These are phyloP conservation scores for Allacma fusca DNA, from an alignment of 2,888 invertebrate genomes.

Conservation along the genomic window DNA sequence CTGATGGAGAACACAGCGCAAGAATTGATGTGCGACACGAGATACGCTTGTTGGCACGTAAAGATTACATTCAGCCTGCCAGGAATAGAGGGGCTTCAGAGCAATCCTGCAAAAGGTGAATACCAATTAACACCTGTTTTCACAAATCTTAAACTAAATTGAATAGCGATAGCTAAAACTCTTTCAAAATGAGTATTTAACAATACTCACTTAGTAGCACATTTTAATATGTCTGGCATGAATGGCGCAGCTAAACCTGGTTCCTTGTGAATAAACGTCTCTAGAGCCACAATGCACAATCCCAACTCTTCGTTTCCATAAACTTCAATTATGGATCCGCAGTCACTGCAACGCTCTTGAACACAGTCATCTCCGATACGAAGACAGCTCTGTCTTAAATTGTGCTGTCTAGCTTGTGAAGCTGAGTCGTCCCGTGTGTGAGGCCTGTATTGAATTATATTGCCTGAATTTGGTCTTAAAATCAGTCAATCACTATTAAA, in stretches of 20 bases:
- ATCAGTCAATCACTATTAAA: no score
- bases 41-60: slow-evolving; percentile 94
- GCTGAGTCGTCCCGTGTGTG: slow-evolving; percentile 26
- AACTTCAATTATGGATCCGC: slow-evolving; percentile 86
- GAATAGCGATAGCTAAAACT: no score
- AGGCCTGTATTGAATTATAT: slow-evolving; percentile 29
- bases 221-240: slow-evolving; percentile 87
- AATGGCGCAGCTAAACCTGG: slow-evolving; percentile 93
- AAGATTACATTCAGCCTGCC: slow-evolving; percentile 86
- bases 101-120: slow-evolving; percentile 70
- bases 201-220: slow-evolving; percentile 80
- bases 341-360: slow-evolving; percentile 82
- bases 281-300: slow-evolving; percentile 88
- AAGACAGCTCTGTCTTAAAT: slow-evolving; percentile 71
- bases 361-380: slow-evolving; percentile 77
- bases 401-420: slow-evolving; percentile 9
- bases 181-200: no score
- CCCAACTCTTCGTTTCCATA: slow-evolving; percentile 98
- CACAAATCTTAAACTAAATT: background rate
- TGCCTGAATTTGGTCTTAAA: no score
- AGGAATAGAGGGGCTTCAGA: slow-evolving; percentile 80
- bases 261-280: slow-evolving; percentile 95
- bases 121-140: background rate
- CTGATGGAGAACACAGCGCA: slow-evolving; percentile 95
- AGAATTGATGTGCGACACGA: slow-evolving; percentile 95